These are phyloP conservation scores for Bujurquina vittata DNA, from an alignment of 2,113 vertebrate genomes.

Conservation along the genomic window DNA sequence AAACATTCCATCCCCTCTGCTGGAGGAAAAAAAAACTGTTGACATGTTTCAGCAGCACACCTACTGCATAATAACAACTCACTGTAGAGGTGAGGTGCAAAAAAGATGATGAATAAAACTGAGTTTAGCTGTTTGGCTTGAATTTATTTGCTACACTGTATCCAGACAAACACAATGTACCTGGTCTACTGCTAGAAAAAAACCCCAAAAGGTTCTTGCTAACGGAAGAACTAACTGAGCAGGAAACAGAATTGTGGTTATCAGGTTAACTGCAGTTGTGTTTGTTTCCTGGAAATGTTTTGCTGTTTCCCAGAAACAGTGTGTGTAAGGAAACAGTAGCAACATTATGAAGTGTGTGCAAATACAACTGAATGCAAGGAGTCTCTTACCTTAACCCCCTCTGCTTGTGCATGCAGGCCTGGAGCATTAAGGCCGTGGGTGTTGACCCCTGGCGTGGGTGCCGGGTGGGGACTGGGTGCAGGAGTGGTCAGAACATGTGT, in stretches of 20 bases:
- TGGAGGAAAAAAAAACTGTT: neutral
- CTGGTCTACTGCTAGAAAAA: neutral
- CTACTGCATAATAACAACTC: neutral
- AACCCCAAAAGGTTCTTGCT: neutral
- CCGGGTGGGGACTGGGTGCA: slow-evolving; percentile 70
- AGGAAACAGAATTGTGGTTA: slow-evolving; percentile 59
- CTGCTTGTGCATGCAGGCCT: slow-evolving; percentile 87
- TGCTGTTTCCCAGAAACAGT: slow-evolving; percentile 40
- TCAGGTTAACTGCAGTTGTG: neutral
- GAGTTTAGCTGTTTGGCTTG: neutral
- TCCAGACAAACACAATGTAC: slow-evolving; percentile 10
- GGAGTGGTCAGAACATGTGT: slow-evolving; percentile 78
- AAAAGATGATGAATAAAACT: neutral
- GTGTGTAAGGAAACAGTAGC: neutral
- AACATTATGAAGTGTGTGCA: neutral
- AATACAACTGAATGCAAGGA: neutral
- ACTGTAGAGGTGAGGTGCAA: slow-evolving; percentile 3
- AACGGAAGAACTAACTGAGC: slow-evolving; percentile 24
- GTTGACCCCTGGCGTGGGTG: slow-evolving; percentile 73
- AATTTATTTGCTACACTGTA: slow-evolving; percentile 2
- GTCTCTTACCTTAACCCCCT: slow-evolving; percentile 89
- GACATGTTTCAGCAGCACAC: neutral
- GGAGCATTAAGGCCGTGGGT: slow-evolving; percentile 85
- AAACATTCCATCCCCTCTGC: neutral
- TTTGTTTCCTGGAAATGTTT: slow-evolving; percentile 46